A percentile compares a stretch with the other conserved stretches of the same genome.
phyloP scores from a whole-genome alignment of 2,113 vertebrate genomes.

The Lasiurus cinereus region DNA sequence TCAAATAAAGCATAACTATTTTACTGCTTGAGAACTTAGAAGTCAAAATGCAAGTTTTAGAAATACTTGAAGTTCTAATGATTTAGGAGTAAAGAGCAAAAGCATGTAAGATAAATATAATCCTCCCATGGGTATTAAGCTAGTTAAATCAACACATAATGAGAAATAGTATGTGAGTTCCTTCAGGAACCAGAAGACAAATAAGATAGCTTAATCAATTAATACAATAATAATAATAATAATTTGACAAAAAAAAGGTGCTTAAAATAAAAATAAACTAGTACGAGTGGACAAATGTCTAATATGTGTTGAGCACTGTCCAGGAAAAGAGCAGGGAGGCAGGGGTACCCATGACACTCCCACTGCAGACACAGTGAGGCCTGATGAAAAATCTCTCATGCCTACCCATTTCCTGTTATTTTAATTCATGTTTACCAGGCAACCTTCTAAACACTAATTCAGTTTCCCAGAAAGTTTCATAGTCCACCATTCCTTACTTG shows the following conservation, averaged over 20 bases:
- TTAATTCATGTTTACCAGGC: conserved; percentile 58
- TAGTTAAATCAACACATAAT: conserved; percentile 61
- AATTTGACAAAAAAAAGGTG: conserved; percentile 26
- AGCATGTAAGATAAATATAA: conserved; percentile 52
- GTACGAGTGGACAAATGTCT: background rate
- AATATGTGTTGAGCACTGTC: background rate
- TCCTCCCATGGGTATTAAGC: background rate
- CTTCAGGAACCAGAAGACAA: background rate
- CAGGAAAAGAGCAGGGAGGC: background rate
- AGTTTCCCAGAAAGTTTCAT: conserved; percentile 19
- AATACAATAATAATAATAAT: background rate
- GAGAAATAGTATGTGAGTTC: conserved; percentile 16
- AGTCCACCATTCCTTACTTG: conserved; percentile 20
- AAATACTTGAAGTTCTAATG: conserved; percentile 54
- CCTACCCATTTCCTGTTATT: background rate
- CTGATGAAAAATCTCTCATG: background rate
- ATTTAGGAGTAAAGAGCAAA: conserved; percentile 32
- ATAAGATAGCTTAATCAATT: conserved; percentile 43
- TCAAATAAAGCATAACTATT: conserved; percentile 12
- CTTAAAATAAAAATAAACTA: conserved; percentile 36
- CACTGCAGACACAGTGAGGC: background rate
- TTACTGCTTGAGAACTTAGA: conserved; percentile 34
- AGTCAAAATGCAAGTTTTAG: conserved; percentile 52
- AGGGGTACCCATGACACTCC: background rate
- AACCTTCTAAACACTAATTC: conserved; percentile 41